Percentiles rank a stretch among this genome's conserved stretches.
These are phyloP conservation scores for Syritta pipiens DNA, from an alignment of 2,888 invertebrate species.

Conservation along the genomic window DNA sequence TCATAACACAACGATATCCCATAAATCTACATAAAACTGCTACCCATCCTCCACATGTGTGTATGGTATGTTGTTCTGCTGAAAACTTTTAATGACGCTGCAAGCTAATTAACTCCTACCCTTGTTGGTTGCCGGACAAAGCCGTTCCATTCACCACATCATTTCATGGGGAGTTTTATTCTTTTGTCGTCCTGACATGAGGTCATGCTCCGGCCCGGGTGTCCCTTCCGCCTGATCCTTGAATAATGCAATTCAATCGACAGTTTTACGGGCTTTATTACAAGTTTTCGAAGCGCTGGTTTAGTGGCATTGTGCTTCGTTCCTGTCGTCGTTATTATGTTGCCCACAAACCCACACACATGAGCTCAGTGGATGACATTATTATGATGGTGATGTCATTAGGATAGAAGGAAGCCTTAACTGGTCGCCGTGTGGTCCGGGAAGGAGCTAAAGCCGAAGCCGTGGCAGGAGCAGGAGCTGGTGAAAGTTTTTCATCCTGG, in stretches of 20 bases:
- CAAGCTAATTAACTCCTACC: slow-evolving; percentile 48
- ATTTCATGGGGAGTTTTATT: background rate
- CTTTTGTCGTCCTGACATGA: background rate
- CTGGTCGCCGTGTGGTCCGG: slow-evolving; percentile 6
- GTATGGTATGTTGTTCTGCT: background rate
- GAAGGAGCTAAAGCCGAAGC: slow-evolving; percentile 38
- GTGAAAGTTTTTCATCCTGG: slow-evolving; percentile 48
- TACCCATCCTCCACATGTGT: slow-evolving; percentile 11
- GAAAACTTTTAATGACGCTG: slow-evolving; percentile 55
- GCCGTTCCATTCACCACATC: background rate
- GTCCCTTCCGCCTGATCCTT: slow-evolving; percentile 30
- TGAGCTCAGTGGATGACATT: slow-evolving; percentile 35
- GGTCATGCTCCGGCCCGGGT: background rate
- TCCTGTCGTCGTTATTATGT: background rate
- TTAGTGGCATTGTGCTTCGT: no score
- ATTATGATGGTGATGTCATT: slow-evolving; percentile 63
- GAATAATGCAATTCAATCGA: slow-evolving; percentile 68
- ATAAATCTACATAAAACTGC: slow-evolving; percentile 40
- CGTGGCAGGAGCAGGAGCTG: slow-evolving; percentile 48
- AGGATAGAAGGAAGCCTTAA: slow-evolving; percentile 18
- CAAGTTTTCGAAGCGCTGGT: slow-evolving; percentile 44
- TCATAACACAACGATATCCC: background rate
- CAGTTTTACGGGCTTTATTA: slow-evolving; percentile 65
- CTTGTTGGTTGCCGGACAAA: background rate
- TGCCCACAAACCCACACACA: background rate